Evolutionary conservation across 2,113 vertebrate genomes (phyloP).

Genomic region (Vireo altiloquus): DNA sequence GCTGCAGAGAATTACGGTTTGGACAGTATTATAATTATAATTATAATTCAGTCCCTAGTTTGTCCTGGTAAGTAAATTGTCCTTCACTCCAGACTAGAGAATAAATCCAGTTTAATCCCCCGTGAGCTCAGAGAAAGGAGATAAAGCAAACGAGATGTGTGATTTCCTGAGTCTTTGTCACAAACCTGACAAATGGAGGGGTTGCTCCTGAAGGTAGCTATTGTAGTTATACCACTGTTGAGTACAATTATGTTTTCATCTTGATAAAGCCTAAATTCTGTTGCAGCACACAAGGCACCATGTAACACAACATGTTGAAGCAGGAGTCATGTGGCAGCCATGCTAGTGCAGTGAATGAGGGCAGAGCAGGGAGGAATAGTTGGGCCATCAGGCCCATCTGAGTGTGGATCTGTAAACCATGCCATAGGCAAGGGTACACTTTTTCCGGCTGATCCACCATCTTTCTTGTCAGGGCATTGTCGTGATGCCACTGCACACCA

Average conservation of each 20-base stretch:
- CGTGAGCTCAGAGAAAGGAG: neutral
- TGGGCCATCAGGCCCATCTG: neutral
- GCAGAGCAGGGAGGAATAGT: neutral
- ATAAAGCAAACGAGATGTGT: neutral
- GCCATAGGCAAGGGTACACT: fast-evolving
- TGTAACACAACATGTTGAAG: fast-evolving
- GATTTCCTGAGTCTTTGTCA: neutral
- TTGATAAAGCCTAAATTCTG: neutral
- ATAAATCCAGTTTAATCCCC: neutral
- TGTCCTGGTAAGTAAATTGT: neutral
- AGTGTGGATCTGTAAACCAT: neutral
- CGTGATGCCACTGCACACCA: fast-evolving
- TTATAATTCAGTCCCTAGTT: neutral
- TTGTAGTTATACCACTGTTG: neutral
- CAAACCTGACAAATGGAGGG: neutral
- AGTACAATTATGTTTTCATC: neutral
- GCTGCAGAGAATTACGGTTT: neutral
- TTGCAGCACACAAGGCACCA: neutral
- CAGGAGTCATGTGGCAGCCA: fast-evolving
- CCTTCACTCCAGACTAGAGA: neutral
- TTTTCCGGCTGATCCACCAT: neutral
- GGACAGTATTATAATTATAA: neutral
- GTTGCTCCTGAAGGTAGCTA: neutral
- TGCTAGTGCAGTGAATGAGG: fast-evolving
- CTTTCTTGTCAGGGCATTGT: neutral